Conservation (phyloP, 1,140 invertebrate genomes). For the Temnothorax curvispinosus region DNA sequence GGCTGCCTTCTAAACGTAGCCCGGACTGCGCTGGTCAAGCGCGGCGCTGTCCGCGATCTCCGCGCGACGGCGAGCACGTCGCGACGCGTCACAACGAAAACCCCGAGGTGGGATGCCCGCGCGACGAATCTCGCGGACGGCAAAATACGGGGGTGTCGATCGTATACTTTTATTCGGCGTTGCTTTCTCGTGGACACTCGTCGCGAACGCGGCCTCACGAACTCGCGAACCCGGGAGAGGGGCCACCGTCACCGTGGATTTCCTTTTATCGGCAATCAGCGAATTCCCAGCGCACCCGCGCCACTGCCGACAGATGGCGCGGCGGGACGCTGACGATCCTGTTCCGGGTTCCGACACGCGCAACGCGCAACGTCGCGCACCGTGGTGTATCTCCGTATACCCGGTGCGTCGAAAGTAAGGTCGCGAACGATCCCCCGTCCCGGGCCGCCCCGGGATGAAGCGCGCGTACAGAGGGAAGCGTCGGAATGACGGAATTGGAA, state of each 20-base stretch:
- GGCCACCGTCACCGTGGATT: constrained; percentile 76
- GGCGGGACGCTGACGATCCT: neutral
- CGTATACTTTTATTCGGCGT: too few species aligned
- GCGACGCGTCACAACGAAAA: neutral
- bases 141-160: neutral
- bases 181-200: too few species aligned
- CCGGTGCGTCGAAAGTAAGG: neutral
- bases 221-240: constrained; percentile 30
- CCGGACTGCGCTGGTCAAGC: constrained; percentile 82
- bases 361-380: too few species aligned
- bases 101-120: neutral
- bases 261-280: constrained; percentile 81
- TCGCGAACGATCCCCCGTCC: neutral
- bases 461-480: neutral
- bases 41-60: neutral
- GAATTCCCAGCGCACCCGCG: constrained; percentile 68
- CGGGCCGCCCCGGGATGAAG: neutral
- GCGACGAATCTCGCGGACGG: neutral
- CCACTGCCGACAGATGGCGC: constrained; percentile 68
- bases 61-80: neutral
- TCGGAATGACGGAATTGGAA: too few species aligned
- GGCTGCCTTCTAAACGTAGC: constrained; percentile 86
- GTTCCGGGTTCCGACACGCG: neutral
- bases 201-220: constrained; percentile 36
- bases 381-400: too few species aligned